Conservation (phyloP, 35 echinoderm and acorn worm genomes). For the Heliocidaris erythrogramma region DNA sequence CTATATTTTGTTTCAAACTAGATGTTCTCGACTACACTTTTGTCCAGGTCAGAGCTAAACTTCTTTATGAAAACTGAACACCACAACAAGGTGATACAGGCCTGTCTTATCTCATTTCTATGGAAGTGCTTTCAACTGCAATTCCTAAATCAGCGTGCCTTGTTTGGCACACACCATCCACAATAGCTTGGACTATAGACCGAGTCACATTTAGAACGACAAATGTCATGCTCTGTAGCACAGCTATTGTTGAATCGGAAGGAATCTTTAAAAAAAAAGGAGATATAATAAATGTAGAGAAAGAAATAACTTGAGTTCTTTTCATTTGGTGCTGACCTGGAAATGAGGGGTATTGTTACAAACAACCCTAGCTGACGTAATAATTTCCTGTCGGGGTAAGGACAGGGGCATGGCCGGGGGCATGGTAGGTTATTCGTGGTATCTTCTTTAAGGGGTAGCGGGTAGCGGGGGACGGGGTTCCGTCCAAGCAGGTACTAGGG, state of each 20-base stretch:
- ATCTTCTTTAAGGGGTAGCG: neutral
- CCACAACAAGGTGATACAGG: neutral
- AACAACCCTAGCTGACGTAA: neutral
- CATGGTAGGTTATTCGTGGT: neutral
- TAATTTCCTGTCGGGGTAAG: neutral
- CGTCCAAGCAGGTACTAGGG: too few relatives aligned
- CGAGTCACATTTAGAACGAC: neutral
- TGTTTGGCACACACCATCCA: neutral
- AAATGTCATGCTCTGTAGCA: neutral
- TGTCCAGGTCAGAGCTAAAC: too few relatives aligned
- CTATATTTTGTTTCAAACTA: too few relatives aligned
- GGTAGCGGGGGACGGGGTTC: too few relatives aligned
- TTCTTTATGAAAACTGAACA: neutral
- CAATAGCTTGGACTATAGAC: neutral
- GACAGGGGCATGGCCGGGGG: neutral
- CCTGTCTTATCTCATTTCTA: neutral
- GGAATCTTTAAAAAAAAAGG: neutral
- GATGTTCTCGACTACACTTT: too few relatives aligned
- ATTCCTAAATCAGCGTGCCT: neutral
- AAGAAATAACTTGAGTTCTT: conserved; percentile 18
- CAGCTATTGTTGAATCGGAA: neutral
- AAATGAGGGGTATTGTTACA: neutral
- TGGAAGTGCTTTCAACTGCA: neutral
- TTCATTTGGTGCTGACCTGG: neutral
- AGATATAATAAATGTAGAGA: neutral